phyloP scores from a whole-genome alignment of 1,140 invertebrate species.

The Choristoneura fumiferana region DNA sequence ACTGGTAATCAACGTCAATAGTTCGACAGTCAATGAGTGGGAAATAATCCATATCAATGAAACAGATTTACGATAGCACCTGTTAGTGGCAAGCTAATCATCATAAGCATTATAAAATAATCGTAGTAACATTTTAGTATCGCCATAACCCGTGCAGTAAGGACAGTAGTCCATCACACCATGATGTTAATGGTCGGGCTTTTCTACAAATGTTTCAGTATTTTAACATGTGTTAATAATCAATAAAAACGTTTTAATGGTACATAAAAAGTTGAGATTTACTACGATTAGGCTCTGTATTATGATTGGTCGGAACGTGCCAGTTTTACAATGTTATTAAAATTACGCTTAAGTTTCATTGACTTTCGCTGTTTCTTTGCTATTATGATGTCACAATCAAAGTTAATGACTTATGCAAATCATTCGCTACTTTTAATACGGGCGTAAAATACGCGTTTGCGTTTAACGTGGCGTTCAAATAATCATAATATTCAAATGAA shows the following conservation, averaged over 20 bases:
- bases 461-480: too few species aligned
- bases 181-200: conserved; percentile 64
- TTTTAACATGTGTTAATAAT: conserved; percentile 76
- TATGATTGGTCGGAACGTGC: conserved; percentile 56
- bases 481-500: too few species aligned
- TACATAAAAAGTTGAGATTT: conserved; percentile 76
- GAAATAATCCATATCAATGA: too few species aligned
- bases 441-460: neutral
- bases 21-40: too few species aligned
- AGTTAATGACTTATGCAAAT: conserved; percentile 29
- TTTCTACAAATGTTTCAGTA: conserved; percentile 74
- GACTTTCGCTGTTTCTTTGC: conserved; percentile 36
- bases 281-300: conserved; percentile 65
- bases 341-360: conserved; percentile 58
- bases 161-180: conserved; percentile 55
- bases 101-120: conserved; percentile 13
- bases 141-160: conserved; percentile 23
- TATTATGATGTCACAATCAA: conserved; percentile 15
- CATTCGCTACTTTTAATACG: neutral
- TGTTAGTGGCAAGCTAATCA: conserved; percentile 16
- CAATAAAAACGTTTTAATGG: conserved; percentile 74
- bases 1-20: too few species aligned
- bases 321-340: conserved; percentile 54
- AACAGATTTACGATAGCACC: neutral
- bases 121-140: conserved; percentile 3